Conservation (phyloP, 2,888 invertebrate genomes). For the Schizaphis graminum region DNA sequence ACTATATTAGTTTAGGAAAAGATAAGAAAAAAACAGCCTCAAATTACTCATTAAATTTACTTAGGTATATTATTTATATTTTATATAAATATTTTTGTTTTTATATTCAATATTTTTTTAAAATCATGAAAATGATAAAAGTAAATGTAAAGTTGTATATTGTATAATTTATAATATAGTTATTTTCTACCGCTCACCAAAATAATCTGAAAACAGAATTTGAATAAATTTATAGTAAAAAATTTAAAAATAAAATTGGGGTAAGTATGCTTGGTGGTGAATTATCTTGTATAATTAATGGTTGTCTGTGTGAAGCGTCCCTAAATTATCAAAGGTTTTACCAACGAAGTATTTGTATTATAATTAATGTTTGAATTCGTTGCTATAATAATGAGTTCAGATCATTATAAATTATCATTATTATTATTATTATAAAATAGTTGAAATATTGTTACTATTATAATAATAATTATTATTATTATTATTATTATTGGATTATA, state of each 20-base stretch:
- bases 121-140: too few relatives aligned
- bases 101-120: too few relatives aligned
- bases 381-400: background rate
- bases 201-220: background rate
- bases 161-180: too few relatives aligned
- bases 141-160: too few relatives aligned
- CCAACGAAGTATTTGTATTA: background rate
- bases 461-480: background rate
- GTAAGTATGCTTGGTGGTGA: background rate
- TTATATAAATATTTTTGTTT: too few relatives aligned
- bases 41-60: too few relatives aligned
- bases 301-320: background rate
- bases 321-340: background rate
- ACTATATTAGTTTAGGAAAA: too few relatives aligned
- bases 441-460: background rate
- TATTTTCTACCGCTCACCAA: too few relatives aligned
- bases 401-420: background rate
- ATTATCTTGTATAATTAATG: background rate
- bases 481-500: background rate
- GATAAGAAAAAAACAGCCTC: too few relatives aligned
- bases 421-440: too few relatives aligned
- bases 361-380: constrained; percentile 6
- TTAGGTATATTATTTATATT: too few relatives aligned
- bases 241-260: background rate
- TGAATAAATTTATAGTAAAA: background rate